Evolutionary conservation across 2,888 invertebrate species (phyloP).

Genomic region (Nomada flava): DNA sequence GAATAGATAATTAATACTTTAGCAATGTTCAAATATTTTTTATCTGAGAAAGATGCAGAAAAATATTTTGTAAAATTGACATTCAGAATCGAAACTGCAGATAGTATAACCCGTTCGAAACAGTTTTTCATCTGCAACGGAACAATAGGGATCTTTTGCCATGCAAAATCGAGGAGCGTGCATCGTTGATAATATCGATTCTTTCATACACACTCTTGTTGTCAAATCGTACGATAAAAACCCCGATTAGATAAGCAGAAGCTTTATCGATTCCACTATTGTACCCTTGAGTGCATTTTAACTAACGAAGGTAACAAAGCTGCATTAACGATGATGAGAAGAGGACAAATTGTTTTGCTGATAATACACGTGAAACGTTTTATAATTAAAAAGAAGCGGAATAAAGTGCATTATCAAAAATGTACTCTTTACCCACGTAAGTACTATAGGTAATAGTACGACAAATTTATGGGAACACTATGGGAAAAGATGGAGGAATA

Average conservation of each 20-base stretch:
- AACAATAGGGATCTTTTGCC: background rate
- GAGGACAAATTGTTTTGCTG: conserved; percentile 24
- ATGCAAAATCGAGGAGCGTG: background rate
- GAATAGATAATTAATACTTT: no score
- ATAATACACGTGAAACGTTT: background rate
- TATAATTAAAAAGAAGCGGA: background rate
- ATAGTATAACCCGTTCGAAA: no score
- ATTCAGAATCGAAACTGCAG: no score
- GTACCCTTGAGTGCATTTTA: conserved; percentile 46
- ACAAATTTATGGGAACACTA: no score
- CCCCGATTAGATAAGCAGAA: conserved; percentile 38
- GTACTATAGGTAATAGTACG: background rate
- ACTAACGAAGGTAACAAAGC: conserved; percentile 42
- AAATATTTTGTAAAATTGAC: no score
- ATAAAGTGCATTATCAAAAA: no score
- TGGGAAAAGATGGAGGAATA: no score
- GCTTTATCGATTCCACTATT: conserved; percentile 39
- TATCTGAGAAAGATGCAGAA: no score
- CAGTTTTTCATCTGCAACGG: no score
- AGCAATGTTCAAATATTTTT: no score
- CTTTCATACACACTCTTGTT: background rate
- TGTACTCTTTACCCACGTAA: background rate
- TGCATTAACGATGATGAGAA: conserved; percentile 40
- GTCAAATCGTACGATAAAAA: conserved; percentile 29
- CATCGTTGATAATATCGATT: conserved; percentile 11